phyloP scores from a whole-genome alignment of 2,113 vertebrate species.

The Trinectes maculatus region DNA sequence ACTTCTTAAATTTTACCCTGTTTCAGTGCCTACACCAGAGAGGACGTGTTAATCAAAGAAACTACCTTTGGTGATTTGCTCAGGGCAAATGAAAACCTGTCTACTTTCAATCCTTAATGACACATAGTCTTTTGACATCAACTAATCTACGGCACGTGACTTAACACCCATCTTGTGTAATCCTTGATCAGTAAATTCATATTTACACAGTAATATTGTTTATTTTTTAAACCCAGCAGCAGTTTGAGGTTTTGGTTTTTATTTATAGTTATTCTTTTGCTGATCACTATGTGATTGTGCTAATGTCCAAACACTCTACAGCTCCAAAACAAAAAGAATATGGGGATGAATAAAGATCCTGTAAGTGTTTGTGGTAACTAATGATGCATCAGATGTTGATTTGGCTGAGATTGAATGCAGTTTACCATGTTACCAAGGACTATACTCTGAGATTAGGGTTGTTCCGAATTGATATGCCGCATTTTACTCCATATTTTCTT shows the following conservation, averaged over 20 bases:
- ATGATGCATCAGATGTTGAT: slow-evolving; percentile 1
- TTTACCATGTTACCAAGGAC: background rate
- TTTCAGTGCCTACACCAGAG: background rate
- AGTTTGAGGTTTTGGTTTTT: too few species aligned
- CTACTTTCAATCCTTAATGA: background rate
- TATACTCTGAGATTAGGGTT: background rate
- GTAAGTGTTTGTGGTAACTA: background rate
- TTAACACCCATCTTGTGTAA: background rate
- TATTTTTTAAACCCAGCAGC: too few species aligned
- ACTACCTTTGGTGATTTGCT: background rate
- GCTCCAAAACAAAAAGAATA: background rate
- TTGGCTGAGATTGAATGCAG: slow-evolving; percentile 16
- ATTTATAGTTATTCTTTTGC: too few species aligned
- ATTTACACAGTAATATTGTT: too few species aligned
- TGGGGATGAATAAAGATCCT: background rate
- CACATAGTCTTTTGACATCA: background rate
- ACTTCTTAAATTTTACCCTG: background rate
- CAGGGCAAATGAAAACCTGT: slow-evolving; percentile 1
- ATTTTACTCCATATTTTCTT: background rate
- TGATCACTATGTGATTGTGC: background rate
- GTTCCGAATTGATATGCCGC: too few species aligned
- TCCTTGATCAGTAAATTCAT: too few species aligned
- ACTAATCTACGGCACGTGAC: background rate
- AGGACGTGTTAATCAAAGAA: background rate
- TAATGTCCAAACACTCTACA: background rate